Conservation (phyloP, 2,797 vertebrate genomes). For the Hozukius guyotensis region DNA sequence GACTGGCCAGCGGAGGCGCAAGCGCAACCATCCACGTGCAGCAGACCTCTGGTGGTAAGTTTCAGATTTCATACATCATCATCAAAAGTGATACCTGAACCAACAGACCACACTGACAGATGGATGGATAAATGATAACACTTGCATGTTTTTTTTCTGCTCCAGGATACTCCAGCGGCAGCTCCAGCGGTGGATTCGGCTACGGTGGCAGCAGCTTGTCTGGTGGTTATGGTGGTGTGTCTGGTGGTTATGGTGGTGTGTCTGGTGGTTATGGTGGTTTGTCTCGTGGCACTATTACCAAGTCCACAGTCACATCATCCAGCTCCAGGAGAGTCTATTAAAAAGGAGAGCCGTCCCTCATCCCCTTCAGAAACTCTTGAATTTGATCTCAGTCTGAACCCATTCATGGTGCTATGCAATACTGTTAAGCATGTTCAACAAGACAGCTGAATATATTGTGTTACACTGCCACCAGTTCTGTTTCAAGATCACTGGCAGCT, state of each 20-base stretch:
- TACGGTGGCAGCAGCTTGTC: neutral
- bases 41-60: constrained; percentile 67
- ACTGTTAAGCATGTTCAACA: constrained; percentile 34
- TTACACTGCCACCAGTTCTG: too few species aligned
- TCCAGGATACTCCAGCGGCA: constrained; percentile 45
- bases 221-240: neutral
- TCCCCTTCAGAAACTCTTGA: constrained; percentile 62
- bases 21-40: constrained; percentile 79
- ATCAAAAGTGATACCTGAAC: neutral
- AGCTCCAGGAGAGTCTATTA: constrained; percentile 42
- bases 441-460: constrained; percentile 13
- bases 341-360: constrained; percentile 64
- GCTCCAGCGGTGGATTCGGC: neutral
- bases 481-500: neutral
- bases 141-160: neutral
- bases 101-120: neutral
- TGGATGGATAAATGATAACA: neutral
- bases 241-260: neutral
- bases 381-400: constrained; percentile 43
- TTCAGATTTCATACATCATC: neutral
- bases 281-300: constrained; percentile 48
- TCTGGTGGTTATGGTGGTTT: too few species aligned
- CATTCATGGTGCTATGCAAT: constrained; percentile 65
- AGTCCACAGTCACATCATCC: constrained; percentile 36
- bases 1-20: constrained; percentile 69